phyloP scores from a whole-genome alignment of 2,113 vertebrate species.

The Silurus meridionalis region DNA sequence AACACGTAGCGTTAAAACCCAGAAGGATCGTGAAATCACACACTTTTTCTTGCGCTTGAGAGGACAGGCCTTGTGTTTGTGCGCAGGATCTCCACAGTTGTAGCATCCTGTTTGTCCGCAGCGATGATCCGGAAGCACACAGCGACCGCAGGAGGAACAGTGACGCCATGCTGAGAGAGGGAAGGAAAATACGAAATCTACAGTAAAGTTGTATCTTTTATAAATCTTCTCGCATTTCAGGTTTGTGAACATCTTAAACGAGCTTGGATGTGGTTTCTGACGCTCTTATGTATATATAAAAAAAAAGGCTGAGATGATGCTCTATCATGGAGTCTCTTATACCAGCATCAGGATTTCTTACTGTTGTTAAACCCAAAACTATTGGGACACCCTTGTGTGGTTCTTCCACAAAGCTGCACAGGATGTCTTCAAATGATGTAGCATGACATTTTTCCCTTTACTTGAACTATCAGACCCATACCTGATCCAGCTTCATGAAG shows the following conservation, averaged over 20 bases:
- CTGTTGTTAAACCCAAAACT: too few species aligned
- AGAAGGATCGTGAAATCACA: neutral
- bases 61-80: conserved; percentile 84
- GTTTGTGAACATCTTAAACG: neutral
- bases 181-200: neutral
- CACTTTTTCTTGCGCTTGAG: conserved; percentile 46
- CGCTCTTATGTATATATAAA: neutral
- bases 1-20: too few species aligned
- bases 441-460: too few species aligned
- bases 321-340: too few species aligned
- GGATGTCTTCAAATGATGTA: too few species aligned
- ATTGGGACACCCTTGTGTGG: too few species aligned
- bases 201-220: too few species aligned
- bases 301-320: too few species aligned
- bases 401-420: too few species aligned
- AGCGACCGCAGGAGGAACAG: conserved; percentile 78
- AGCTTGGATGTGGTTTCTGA: neutral
- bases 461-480: too few species aligned
- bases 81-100: conserved; percentile 77
- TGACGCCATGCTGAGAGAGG: conserved; percentile 85
- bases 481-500: too few species aligned
- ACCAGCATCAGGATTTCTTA: too few species aligned
- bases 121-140: conserved; percentile 77
- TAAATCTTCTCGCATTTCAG: neutral
- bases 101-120: conserved; percentile 80